Conservation (phyloP, 2,113 vertebrate species). For the Chrysochloris asiatica region DNA sequence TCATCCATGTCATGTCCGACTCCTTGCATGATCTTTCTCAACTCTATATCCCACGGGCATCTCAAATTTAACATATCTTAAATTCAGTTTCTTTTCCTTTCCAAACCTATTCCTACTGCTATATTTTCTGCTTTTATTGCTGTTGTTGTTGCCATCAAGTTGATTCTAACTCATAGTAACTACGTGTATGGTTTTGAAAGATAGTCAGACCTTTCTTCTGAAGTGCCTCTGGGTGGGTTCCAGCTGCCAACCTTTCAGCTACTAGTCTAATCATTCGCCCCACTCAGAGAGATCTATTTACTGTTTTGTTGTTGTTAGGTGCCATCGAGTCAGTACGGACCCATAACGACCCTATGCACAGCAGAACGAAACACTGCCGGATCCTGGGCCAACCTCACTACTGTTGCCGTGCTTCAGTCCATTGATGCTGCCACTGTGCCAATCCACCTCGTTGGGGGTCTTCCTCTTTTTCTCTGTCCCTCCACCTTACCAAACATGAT, state of each 20-base stretch:
- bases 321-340: no score
- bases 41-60: no score
- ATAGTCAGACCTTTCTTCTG: background rate
- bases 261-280: background rate
- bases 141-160: background rate
- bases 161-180: background rate
- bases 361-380: no score
- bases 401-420: no score
- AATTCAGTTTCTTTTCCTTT: background rate
- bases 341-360: no score
- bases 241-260: background rate
- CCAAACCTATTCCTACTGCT: background rate
- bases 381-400: no score
- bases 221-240: background rate
- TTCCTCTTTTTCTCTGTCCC: no score
- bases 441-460: no score
- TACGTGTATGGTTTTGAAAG: background rate
- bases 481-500: no score
- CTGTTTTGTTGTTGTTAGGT: no score
- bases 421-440: no score
- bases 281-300: background rate
- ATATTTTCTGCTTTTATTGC: background rate
- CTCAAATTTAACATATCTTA: background rate
- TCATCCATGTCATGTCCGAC: background rate
- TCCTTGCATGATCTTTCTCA: background rate